Evolutionary conservation across 2,797 vertebrate genomes (phyloP), one percentile per base, ranked within the genome.

Genomic region (Antennarius maculatus): DNA sequence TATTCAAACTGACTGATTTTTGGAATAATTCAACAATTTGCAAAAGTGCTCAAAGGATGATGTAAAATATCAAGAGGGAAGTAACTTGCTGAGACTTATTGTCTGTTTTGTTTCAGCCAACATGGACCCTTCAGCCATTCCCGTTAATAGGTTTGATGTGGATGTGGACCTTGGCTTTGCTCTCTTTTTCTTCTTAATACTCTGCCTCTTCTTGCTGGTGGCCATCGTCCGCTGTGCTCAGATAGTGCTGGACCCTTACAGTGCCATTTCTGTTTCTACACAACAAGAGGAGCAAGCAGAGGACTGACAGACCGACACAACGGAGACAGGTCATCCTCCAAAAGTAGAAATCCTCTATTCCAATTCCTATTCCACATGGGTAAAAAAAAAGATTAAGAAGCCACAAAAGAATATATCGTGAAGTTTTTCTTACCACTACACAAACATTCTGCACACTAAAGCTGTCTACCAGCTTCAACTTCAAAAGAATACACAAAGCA

Each of bases 181-280:
- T 12, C 71, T 94, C 14, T 93, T 94, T 74, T 95, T 94, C 78
- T 85, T 95, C 57, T 83, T 81, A 56, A 77, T 94, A 41, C 93
- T 94, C 37, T 93, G 93, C 61, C 82, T 93, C 61, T 94, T 95
- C 69, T 76, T 95, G 69, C 14, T 94, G 69, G 86, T 81, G 69
- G 92, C 92, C 15, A 88, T 94, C 12, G 76, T 94, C 27, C 92
- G 93, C 63, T 95, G 94, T 17, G 91, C 85, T 73, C 90, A 92
- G 65, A 91, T 94, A 82, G 94, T 94, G 31, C 74, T 94, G 31
- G 92, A 95, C 66, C 94, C 94, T 3, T 95, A 94, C 89, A 93
- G 92, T 0, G 78, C 87, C 1, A 62, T 94, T 56, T 90, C 93
- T 17, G 88, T 85, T 10, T 77, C 77, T 0, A 83, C 80, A 6